Percentiles rank a stretch among this genome's conserved stretches.
Conservation (phyloP, 2,113 vertebrate genomes). For the Lota lota region DNA sequence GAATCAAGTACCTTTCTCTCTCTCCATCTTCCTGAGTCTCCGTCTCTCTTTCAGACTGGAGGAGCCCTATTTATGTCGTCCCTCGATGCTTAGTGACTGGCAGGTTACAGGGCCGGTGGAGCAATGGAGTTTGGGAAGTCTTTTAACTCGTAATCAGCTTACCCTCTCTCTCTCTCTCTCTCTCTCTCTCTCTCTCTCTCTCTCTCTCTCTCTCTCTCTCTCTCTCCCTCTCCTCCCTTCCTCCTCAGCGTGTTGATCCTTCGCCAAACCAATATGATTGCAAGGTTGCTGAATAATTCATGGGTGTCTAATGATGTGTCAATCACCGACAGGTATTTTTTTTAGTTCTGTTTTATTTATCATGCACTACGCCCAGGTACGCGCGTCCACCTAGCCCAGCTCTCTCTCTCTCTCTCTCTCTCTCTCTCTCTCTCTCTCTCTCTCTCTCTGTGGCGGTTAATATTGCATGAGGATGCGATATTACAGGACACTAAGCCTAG, state of each 20-base stretch:
- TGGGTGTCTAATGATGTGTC: slow-evolving; percentile 69
- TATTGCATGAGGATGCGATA: slow-evolving; percentile 63
- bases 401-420: too few species aligned
- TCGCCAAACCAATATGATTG: slow-evolving; percentile 64
- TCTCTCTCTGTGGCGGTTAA: slow-evolving; percentile 53
- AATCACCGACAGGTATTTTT: slow-evolving; percentile 47
- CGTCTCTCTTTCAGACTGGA: slow-evolving; percentile 21
- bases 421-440: too few species aligned
- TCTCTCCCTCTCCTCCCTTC: slow-evolving; percentile 25
- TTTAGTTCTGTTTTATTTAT: slow-evolving; percentile 68
- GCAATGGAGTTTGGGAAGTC: slow-evolving; percentile 45
- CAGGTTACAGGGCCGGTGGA: slow-evolving; percentile 40
- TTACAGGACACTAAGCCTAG: slow-evolving; percentile 45
- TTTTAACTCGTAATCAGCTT: slow-evolving; percentile 69
- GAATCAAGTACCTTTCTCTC: too few species aligned
- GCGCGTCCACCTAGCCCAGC: slow-evolving; percentile 39
- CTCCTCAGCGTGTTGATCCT: slow-evolving; percentile 58
- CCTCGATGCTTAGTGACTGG: slow-evolving; percentile 55
- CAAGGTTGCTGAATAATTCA: slow-evolving; percentile 68
- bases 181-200: slow-evolving; percentile 43
- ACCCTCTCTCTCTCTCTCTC: slow-evolving; percentile 1
- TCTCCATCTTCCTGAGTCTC: too few species aligned
- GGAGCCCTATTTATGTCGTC: slow-evolving; percentile 24
- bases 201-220: slow-evolving; percentile 43
- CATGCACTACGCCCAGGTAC: slow-evolving; percentile 44